These are phyloP conservation scores for Mystacides longicornis DNA, from an alignment of 2,888 invertebrate species.

Conservation along the genomic window DNA sequence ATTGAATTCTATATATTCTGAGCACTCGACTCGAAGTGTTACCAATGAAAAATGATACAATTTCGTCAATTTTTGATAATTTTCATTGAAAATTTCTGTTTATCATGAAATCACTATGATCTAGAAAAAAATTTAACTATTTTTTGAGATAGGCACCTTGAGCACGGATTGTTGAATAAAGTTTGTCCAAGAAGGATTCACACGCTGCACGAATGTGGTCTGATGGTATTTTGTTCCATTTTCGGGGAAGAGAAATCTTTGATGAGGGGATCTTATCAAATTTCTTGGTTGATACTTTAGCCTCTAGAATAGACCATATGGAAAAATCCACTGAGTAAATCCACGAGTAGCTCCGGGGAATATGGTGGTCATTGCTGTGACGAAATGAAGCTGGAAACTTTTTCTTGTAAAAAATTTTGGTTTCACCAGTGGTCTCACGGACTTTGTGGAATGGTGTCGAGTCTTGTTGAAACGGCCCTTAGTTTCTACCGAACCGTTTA, in stretches of 20 bases:
- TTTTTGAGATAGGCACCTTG: constrained; percentile 3
- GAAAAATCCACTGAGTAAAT: constrained; percentile 13
- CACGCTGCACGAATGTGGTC: constrained; percentile 8
- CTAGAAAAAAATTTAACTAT: not conserved
- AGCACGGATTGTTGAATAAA: not conserved
- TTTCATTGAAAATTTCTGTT: not conserved
- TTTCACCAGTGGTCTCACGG: constrained; percentile 5
- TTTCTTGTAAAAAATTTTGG: not conserved
- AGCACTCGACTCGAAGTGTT: not conserved
- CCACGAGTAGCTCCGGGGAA: constrained; percentile 7
- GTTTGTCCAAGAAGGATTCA: not conserved
- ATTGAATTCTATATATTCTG: not conserved
- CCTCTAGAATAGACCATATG: constrained; percentile 13
- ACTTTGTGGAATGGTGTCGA: constrained; percentile 5
- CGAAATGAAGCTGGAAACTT: constrained; percentile 3
- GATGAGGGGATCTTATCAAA: constrained; percentile 5
- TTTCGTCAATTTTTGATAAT: not conserved
- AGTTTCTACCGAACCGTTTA: constrained; percentile 1
- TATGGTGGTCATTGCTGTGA: constrained; percentile 8
- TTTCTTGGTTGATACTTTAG: constrained; percentile 12
- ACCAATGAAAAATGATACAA: not conserved
- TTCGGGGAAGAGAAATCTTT: constrained; percentile 10
- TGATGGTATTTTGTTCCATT: constrained; percentile 6
- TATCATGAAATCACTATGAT: not conserved
- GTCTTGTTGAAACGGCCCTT: constrained; percentile 8